Evolutionary conservation across 2,888 invertebrate genomes (phyloP), one percentile per base, ranked within the genome.

Genomic region (Spilarctia lutea): DNA sequence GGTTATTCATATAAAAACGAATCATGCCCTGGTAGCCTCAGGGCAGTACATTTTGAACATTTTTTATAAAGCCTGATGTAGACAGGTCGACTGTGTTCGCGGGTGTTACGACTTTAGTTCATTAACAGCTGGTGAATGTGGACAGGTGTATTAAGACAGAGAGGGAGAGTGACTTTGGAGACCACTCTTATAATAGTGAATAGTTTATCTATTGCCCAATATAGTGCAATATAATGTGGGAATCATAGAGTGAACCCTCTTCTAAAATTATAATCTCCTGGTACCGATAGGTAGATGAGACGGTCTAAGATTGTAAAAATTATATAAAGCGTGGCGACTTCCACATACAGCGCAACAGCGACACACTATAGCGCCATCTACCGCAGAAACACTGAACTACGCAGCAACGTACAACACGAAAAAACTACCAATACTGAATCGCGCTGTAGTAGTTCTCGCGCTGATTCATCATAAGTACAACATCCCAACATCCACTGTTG

Each of bases 51-150:
- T 65, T 71, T 65, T 63, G 16, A 72, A n/a, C 6, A 48, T 72
- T 66, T 66, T 72, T 72, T 72, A 52, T 72, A 71, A 71, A 45
- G 27, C 18, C 60, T 71, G n/a, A 33, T 66, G 39, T 33, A 66
- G 65, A 52, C 48, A 16, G 65, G 24, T 33, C 48, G 71, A n/a
- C 18, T 65, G 33, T 72, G 48, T 72, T 72, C 33, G 6, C 71
- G 33, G 48, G 20, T 66, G 65, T 66, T 42, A 11, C 56, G 71
- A 70, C 45, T 45, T 60, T 3, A 48, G 68, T 68, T 68, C 27
- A 45, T 48, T 18, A 45, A 30, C 68, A 68, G 45, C 27, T 68
- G 45, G 45, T 8, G 18, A 24, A 68, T 48, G 45, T 30, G 30
- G 67, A 16, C 20, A 68, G 45, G 24, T 68, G 30, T 30, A 20